Evolutionary conservation across 2,797 vertebrate species (phyloP), one percentile per base, ranked within the genome.

Genomic region (Threskiornis aethiopicus): DNA sequence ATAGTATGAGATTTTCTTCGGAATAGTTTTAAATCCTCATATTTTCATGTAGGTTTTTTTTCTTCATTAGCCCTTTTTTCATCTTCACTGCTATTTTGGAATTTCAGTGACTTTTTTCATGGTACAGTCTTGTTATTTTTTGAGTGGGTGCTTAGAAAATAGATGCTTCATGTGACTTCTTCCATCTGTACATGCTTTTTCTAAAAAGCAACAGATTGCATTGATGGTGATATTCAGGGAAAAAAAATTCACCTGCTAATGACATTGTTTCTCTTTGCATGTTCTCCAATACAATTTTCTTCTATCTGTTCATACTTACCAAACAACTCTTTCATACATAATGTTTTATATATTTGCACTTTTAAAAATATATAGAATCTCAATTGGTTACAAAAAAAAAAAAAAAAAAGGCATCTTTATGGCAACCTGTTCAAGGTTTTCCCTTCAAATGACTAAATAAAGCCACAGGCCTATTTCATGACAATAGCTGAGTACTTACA

Each of bases 121-220:
- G 10, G 22, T 49, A 49, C 25, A 88, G 28, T 6, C 61, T 69
- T 87, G 35, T 57, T 92, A 26, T 86, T 91, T 91, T 93, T 85
- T 80, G 62, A 91, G 89, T 77, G 49, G 61, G 33, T 4, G 5
- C 62, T 93, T 94, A 91, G 19, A 88, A 93, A 93, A 94, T 89
- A 90, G 57, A 82, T 92, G 21, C 83, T 96, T 49, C 81, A 83
- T 83, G 59, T 94, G 89, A 58, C 75, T 94, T 93, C 64, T 92
- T 95, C 92, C 94, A 93, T 94, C 89, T 94, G 89, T 79, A 82
- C 52, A n/a, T 65, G 57, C 10, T 90, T 92, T 93, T 93, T 64
- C 58, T 64, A 72, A 75, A 89, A 89, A 84, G 58, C 42, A 96
- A 66, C 94, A 96, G 81, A 90, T 93, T 96, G 81, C 17, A 44